A percentile compares a stretch with the other conserved stretches of the same genome.
These are phyloP conservation scores for Plestiodon gilberti DNA, from an alignment of 2,113 vertebrate genomes.

Conservation along the genomic window DNA sequence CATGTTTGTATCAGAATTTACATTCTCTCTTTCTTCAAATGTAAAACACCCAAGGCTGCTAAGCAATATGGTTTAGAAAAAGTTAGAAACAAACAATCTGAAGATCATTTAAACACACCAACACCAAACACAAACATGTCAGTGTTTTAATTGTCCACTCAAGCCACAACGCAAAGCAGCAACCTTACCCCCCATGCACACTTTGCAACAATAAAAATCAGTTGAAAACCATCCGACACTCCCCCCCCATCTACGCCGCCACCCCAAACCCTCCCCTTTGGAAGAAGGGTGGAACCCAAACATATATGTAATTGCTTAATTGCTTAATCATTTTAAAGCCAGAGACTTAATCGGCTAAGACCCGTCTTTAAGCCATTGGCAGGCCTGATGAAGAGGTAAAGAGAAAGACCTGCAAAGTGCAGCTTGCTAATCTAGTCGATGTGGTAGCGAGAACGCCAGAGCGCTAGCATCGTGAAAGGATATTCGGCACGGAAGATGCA, in stretches of 20 bases:
- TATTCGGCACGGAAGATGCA: neutral
- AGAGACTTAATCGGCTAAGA: conserved; percentile 5
- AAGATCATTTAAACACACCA: neutral
- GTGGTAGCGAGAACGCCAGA: conserved; percentile 1
- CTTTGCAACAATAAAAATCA: neutral
- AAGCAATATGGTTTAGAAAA: no score
- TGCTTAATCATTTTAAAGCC: conserved; percentile 27
- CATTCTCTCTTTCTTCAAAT: neutral
- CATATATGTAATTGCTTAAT: conserved; percentile 22
- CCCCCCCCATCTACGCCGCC: neutral
- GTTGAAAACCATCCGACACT: neutral
- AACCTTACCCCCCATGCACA: accelerated
- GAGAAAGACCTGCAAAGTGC: conserved; percentile 32
- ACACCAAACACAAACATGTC: neutral
- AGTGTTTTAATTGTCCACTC: neutral
- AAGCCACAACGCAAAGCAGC: neutral
- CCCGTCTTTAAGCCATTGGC: neutral
- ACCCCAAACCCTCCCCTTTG: neutral
- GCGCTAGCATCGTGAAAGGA: neutral
- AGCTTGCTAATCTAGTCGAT: conserved; percentile 50
- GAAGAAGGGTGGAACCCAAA: neutral
- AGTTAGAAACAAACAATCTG: no score
- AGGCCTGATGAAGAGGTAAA: neutral
- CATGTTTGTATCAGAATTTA: neutral
- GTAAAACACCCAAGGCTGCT: no score